Evolutionary conservation across 2,797 vertebrate genomes (phyloP).

Genomic region (Poecile montanus): DNA sequence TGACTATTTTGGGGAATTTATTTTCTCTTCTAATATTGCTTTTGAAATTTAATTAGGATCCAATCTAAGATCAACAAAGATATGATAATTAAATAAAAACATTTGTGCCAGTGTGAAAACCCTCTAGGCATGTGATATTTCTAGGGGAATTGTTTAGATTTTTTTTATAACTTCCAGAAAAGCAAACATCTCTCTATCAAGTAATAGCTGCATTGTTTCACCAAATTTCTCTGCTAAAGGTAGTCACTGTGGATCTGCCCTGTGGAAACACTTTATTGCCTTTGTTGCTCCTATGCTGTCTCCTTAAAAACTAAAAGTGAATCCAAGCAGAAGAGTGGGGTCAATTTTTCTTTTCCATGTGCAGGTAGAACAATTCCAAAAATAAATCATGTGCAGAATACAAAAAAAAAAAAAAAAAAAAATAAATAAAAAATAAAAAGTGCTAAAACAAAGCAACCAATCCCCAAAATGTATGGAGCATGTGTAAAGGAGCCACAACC

Average conservation of each 20-base stretch:
- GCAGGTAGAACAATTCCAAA: neutral
- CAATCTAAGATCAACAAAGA: neutral
- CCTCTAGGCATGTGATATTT: neutral
- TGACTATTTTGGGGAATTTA: neutral
- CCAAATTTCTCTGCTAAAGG: neutral
- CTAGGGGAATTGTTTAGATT: neutral
- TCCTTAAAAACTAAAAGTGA: neutral
- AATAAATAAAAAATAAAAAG: too few species aligned
- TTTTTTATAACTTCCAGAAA: neutral
- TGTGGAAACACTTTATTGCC: neutral
- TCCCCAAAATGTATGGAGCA: rapidly evolving
- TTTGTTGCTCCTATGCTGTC: neutral
- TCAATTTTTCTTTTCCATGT: rapidly evolving
- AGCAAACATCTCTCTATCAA: neutral
- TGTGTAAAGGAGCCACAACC: neutral
- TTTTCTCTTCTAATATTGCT: neutral
- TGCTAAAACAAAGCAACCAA: neutral
- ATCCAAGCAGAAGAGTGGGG: neutral
- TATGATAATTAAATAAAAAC: neutral
- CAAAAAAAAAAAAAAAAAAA: neutral
- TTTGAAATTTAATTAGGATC: neutral
- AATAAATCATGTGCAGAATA: neutral
- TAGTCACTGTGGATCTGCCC: neutral
- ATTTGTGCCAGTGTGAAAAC: neutral
- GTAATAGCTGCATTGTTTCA: neutral